phyloP scores from a whole-genome alignment of 1,140 invertebrate genomes.

The Drosophila seguyi region DNA sequence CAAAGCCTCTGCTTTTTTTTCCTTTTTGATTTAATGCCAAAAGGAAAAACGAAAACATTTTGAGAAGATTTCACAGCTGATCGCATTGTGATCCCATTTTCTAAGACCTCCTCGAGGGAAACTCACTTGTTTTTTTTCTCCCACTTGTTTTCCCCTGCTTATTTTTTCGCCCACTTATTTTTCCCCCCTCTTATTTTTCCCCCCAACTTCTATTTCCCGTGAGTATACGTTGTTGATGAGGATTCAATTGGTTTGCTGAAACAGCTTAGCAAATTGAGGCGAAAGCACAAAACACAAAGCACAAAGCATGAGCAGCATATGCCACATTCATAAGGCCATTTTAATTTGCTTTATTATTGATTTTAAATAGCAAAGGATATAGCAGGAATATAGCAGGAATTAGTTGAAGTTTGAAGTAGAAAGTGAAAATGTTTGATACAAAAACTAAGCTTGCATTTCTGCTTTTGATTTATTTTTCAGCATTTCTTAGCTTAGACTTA shows the following conservation, averaged over 20 bases:
- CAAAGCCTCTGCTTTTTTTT: neutral
- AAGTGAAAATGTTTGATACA: neutral
- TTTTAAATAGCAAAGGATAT: constrained; percentile 45
- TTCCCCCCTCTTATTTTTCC: too few species aligned
- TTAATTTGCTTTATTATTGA: constrained; percentile 58
- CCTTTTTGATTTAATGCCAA: constrained; percentile 21
- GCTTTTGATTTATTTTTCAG: neutral
- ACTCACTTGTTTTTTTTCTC: neutral
- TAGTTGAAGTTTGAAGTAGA: neutral
- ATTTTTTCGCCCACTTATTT: too few species aligned
- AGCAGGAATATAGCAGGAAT: neutral
- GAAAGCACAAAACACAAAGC: neutral
- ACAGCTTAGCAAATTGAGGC: constrained; percentile 2
- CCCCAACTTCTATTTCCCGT: neutral
- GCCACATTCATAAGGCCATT: constrained; percentile 33
- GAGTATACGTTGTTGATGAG: neutral
- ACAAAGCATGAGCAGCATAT: constrained; percentile 10
- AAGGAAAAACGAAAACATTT: constrained; percentile 1
- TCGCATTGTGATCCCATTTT: constrained; percentile 25
- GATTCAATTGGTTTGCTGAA: constrained; percentile 4
- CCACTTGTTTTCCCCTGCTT: too few species aligned
- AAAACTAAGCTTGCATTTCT: neutral
- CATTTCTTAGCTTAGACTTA: too few species aligned
- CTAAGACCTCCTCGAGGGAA: neutral
- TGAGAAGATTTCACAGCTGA: constrained; percentile 40